Percentiles rank a stretch among this genome's conserved stretches.
Evolutionary conservation across 64 coral and sea anemone genomes (phyloP).

Genomic region (Acropora tenuis): DNA sequence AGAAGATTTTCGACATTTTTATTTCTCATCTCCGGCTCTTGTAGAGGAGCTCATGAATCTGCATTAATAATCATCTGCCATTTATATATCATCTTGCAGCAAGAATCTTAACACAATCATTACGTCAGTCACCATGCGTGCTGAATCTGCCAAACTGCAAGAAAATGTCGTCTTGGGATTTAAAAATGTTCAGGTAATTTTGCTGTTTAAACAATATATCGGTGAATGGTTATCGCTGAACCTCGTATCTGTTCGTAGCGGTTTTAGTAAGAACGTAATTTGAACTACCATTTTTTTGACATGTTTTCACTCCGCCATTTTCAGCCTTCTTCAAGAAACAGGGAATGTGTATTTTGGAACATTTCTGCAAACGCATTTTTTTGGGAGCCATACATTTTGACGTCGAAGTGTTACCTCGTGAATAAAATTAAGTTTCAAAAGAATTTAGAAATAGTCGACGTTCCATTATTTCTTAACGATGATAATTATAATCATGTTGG

Average conservation of each 20-base stretch:
- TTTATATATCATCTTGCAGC: background rate
- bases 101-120: conserved; percentile 10
- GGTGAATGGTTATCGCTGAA: too few relatives aligned
- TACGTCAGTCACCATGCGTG: conserved; percentile 6
- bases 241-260: background rate
- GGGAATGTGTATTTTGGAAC: conserved; percentile 34
- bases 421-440: too few relatives aligned
- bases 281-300: background rate
- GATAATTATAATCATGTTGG: too few relatives aligned
- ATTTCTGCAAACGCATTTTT: too few relatives aligned
- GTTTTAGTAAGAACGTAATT: background rate
- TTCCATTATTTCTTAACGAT: too few relatives aligned
- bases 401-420: too few relatives aligned
- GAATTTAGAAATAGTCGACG: too few relatives aligned
- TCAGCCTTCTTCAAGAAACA: background rate
- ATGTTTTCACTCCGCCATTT: background rate
- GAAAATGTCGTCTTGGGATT: conserved; percentile 5
- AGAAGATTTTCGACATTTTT: too few relatives aligned
- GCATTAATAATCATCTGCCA: background rate
- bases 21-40: too few relatives aligned
- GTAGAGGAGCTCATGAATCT: too few relatives aligned
- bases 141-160: background rate
- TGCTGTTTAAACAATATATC: background rate
- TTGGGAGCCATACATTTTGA: too few relatives aligned
- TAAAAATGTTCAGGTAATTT: background rate